Evolutionary conservation across 1,140 invertebrate genomes (phyloP).

Genomic region (Meloidogyne exigua): DNA sequence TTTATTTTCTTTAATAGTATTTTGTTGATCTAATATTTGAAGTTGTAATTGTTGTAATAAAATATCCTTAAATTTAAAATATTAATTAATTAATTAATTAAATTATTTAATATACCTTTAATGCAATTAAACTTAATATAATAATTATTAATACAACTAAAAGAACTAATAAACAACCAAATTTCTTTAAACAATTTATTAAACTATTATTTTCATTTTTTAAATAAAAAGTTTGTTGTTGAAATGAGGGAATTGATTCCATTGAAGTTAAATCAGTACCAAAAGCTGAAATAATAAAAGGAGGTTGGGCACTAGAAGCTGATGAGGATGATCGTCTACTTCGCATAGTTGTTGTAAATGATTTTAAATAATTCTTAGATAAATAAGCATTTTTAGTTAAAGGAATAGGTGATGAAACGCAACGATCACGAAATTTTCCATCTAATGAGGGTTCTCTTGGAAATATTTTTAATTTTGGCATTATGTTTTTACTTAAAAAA

Average conservation of each 20-base stretch:
- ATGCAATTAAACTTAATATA: neutral
- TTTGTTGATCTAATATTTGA: too few relatives aligned
- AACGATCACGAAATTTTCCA: neutral
- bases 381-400: neutral
- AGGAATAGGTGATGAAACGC: neutral
- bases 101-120: neutral
- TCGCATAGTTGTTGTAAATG: neutral
- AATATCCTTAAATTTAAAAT: too few relatives aligned
- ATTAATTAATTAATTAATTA: too few relatives aligned
- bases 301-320: neutral
- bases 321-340: neutral
- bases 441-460: neutral
- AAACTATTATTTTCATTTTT: neutral
- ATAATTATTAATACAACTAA: neutral
- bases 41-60: too few relatives aligned
- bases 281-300: neutral
- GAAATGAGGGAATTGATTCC: neutral
- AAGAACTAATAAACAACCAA: neutral
- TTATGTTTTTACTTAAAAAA: neutral
- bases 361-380: neutral
- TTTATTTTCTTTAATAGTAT: too few relatives aligned
- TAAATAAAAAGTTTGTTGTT: neutral
- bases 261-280: neutral
- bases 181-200: neutral
- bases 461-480: constrained; percentile 5